Percentiles rank a stretch among this genome's conserved stretches.
phyloP scores from a whole-genome alignment of 2,797 vertebrate species.

The Cuculus canorus region DNA sequence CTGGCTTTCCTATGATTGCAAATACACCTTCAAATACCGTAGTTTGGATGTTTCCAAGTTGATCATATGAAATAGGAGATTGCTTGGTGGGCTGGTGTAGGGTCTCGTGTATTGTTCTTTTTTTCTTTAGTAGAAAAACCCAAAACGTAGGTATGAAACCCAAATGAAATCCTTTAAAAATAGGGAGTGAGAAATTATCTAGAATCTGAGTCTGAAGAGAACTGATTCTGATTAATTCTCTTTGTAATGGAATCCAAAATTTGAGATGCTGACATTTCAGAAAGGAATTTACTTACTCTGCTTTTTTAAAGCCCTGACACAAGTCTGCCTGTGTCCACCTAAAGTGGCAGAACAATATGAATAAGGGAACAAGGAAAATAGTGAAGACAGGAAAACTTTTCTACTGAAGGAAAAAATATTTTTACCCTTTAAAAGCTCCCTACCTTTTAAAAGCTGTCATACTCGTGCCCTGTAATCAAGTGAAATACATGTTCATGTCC shows the following conservation, averaged over 20 bases:
- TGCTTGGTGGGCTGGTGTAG: not conserved
- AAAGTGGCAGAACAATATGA: not conserved
- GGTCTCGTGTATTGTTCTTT: fast-evolving
- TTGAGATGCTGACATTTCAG: not conserved
- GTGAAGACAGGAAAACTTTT: not conserved
- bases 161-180: not conserved
- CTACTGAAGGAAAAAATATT: not conserved
- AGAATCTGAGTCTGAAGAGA: not conserved
- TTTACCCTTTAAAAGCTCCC: not conserved
- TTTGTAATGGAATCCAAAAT: not conserved
- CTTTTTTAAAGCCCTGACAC: not conserved
- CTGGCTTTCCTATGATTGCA: not conserved
- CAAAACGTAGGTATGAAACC: not conserved
- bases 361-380: not conserved
- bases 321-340: not conserved
- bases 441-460: too few relatives aligned
- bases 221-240: not conserved
- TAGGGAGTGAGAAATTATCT: not conserved
- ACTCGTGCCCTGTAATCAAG: not conserved
- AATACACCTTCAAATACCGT: not conserved
- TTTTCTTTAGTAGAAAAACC: not conserved
- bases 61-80: not conserved
- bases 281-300: not conserved
- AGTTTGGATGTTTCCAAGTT: not conserved
- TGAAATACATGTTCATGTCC: not conserved